phyloP scores from a whole-genome alignment of 2,113 vertebrate genomes.

The Propithecus coquereli region DNA sequence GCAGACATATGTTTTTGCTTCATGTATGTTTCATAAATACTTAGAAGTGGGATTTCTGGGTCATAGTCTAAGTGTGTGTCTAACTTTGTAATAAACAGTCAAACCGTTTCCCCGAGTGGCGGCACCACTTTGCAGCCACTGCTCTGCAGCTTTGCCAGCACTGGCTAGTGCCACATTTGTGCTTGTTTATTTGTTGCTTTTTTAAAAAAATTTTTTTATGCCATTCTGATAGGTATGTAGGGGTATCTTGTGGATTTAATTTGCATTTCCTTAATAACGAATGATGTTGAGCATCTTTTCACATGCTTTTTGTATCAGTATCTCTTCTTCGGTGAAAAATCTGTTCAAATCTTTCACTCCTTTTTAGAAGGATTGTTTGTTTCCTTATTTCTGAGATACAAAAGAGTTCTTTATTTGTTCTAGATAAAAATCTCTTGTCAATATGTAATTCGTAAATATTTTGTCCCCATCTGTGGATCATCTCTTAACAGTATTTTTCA shows the following conservation, averaged over 20 bases:
- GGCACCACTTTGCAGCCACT: neutral
- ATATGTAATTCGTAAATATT: constrained; percentile 6
- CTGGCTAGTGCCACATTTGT: neutral
- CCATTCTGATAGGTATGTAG: neutral
- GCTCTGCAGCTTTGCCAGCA: neutral
- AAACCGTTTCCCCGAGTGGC: neutral
- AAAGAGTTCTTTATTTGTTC: neutral
- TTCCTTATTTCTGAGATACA: neutral
- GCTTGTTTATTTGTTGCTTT: neutral
- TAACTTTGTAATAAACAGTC: neutral
- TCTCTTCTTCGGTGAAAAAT: neutral
- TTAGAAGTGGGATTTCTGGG: neutral
- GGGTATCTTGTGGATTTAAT: neutral
- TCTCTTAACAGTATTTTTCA: neutral
- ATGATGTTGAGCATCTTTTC: neutral
- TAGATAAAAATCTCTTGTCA: neutral
- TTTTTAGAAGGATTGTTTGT: neutral
- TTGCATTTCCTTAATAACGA: neutral
- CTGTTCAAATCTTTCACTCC: neutral
- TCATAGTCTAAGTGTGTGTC: neutral
- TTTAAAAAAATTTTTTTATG: neutral
- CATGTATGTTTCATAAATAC: neutral
- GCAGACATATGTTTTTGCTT: neutral
- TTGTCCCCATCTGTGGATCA: neutral
- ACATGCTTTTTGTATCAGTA: neutral